Conservation (phyloP, 2,888 invertebrate genomes). For the Athetis lepigone region DNA sequence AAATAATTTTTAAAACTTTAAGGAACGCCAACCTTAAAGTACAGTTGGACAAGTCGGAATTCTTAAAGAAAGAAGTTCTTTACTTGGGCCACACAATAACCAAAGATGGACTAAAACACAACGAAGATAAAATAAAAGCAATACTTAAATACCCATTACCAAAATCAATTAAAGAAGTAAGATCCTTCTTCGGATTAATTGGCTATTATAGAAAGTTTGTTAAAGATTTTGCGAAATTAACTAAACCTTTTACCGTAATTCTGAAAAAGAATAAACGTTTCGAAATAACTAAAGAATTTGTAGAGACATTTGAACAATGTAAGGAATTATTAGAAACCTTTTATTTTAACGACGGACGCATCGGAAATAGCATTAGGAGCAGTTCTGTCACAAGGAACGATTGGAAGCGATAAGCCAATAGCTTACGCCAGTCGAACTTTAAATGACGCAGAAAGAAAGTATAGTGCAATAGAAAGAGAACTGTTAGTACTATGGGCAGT, state of each 20-base stretch:
- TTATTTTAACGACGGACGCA: slow-evolving; percentile 45
- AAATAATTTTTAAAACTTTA: slow-evolving; percentile 56
- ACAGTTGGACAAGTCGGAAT: slow-evolving; percentile 59
- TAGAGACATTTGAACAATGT: background rate
- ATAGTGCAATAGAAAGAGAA: slow-evolving; percentile 27
- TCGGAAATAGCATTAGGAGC: slow-evolving; percentile 56
- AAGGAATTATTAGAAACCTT: slow-evolving; percentile 32
- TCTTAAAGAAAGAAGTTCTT: slow-evolving; percentile 61
- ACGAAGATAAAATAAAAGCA: slow-evolving; percentile 61
- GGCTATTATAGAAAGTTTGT: slow-evolving; percentile 74
- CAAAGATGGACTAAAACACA: slow-evolving; percentile 60
- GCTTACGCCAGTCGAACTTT: slow-evolving; percentile 37
- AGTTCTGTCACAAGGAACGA: slow-evolving; percentile 53
- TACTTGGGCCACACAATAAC: slow-evolving; percentile 70
- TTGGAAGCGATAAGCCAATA: slow-evolving; percentile 56
- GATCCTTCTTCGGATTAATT: slow-evolving; percentile 68
- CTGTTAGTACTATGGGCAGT: too few relatives aligned
- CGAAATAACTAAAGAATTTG: background rate
- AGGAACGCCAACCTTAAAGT: slow-evolving; percentile 57
- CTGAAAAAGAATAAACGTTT: slow-evolving; percentile 26
- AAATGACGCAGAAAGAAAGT: slow-evolving; percentile 11
- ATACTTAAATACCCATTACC: slow-evolving; percentile 62
- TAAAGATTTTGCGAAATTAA: slow-evolving; percentile 62
- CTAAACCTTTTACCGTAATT: slow-evolving; percentile 28
- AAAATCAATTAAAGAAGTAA: slow-evolving; percentile 57